Conservation (phyloP, 2,888 invertebrate species). For the Heliconius ethilla region DNA sequence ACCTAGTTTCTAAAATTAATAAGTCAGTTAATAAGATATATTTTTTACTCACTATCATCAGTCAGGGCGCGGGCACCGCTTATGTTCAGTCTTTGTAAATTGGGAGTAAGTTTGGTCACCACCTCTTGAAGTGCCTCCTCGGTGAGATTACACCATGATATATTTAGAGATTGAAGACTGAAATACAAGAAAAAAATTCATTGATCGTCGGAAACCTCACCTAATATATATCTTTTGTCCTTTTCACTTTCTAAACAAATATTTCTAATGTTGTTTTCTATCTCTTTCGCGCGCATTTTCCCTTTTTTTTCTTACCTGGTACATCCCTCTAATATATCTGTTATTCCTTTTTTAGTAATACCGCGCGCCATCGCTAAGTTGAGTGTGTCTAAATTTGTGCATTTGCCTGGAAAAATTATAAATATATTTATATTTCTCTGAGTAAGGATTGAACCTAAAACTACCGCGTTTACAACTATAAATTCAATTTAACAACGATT, state of each 20-base stretch:
- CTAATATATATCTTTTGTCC: background rate
- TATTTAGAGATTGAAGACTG: conserved; percentile 87
- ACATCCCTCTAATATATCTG: conserved; percentile 83
- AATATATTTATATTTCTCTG: no score
- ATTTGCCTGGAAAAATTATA: conserved; percentile 60
- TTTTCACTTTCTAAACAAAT: background rate
- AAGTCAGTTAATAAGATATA: no score
- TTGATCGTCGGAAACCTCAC: background rate
- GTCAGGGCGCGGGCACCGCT: conserved; percentile 90
- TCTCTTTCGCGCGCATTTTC: background rate
- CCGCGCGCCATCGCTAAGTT: conserved; percentile 93
- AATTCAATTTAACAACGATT: no score
- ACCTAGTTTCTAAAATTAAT: no score
- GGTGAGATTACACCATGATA: conserved; percentile 90
- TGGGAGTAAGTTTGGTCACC: conserved; percentile 70
- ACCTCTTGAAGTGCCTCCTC: conserved; percentile 79
- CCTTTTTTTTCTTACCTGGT: conserved; percentile 66
- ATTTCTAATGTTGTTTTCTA: background rate
- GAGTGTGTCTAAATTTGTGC: conserved; percentile 85
- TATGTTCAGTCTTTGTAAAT: conserved; percentile 88
- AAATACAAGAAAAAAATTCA: no score
- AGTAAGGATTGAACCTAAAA: no score
- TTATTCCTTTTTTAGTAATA: conserved; percentile 84
- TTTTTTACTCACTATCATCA: conserved; percentile 85
- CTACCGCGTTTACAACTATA: no score